Base-by-base conservation (phyloP, 2,888 invertebrate species). In the Plebejus melissa region DNA sequence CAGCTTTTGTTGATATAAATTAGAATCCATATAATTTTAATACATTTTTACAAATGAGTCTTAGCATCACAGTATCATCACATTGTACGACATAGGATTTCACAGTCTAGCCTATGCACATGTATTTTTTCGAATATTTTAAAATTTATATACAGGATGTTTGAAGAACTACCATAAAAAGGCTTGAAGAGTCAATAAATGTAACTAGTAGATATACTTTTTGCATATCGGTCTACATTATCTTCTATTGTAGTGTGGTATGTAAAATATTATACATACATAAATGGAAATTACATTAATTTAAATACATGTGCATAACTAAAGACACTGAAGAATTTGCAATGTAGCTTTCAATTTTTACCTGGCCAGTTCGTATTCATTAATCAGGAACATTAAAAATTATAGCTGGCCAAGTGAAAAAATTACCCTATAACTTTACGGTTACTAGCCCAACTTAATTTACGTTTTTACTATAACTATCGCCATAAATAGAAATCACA, bases 41-140 rank as follows among this genome's bases (percentile, higher is more conserved):
- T 79, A 80, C 80, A 74, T 80, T 78, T 77, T 77, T 72, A 76
- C 60, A 76, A 77, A 60, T 32, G 50, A 58, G 74, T 72, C 75
- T 70, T 85, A 80, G 80, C 90, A 91, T 91, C 90, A 91, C 91
- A 91, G 83, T 81, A 79, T 78, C 88, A 92, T 92, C 92, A 91
- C 92, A 91, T 78, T 75, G 16, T 50, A 41, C 54, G 78, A 77
- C 77, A 77, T 76, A 78, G 70, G 70, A 77, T 69, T 76, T 76
- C 32, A 4, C 13, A 32, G 65, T 65, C 16, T 65, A 13, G 32
- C 13, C 36, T 65, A 36, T 36, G 32, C 65, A 65, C 65, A 65
- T 13, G 65, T 65, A 11, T 65, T 60, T 60, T 28, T 28, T 22
- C 13, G 13, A 32, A 65, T 32, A 4, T 32, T 2, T 1, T 32